Evolutionary conservation across 2,113 vertebrate genomes (phyloP).

Genomic region (Diglossa brunneiventris): DNA sequence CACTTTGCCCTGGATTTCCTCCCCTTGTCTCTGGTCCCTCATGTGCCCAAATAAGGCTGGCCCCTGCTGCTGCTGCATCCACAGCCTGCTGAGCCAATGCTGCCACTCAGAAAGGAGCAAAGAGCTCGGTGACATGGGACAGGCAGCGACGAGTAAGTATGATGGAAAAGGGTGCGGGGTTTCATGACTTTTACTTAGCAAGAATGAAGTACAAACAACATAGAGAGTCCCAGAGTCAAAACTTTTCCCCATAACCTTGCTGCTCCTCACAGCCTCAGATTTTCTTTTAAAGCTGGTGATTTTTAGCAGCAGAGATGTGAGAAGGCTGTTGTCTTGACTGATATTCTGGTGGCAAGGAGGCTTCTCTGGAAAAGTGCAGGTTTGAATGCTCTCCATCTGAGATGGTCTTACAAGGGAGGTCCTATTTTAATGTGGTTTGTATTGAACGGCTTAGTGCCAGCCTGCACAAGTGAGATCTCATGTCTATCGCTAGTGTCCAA

Average conservation of each 20-base stretch:
- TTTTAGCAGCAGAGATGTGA: not conserved
- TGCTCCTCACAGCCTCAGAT: not conserved
- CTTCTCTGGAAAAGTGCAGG: not conserved
- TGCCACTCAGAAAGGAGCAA: not conserved
- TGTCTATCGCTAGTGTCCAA: not conserved
- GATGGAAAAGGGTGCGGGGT: not conserved
- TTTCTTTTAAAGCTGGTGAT: not conserved
- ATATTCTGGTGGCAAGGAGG: not conserved
- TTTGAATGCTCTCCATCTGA: not conserved
- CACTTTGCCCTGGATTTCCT: not conserved
- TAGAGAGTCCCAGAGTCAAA: not conserved
- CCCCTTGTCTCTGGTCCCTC: not conserved
- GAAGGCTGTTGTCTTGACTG: not conserved
- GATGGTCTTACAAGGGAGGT: not conserved
- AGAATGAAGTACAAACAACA: not conserved
- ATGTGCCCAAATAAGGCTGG: not conserved
- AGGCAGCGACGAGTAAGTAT: not conserved
- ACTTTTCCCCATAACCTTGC: not conserved
- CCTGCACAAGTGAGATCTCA: not conserved
- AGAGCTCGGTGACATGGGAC: not conserved
- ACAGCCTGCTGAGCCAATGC: fast-evolving
- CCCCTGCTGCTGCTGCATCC: not conserved
- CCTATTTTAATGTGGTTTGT: not conserved
- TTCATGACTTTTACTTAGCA: not conserved
- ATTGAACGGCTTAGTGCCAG: not conserved